Percentiles rank a stretch among this genome's conserved stretches.
These are phyloP conservation scores for Tridacna crocea DNA, from an alignment of 2,888 invertebrate species.

Conservation along the genomic window DNA sequence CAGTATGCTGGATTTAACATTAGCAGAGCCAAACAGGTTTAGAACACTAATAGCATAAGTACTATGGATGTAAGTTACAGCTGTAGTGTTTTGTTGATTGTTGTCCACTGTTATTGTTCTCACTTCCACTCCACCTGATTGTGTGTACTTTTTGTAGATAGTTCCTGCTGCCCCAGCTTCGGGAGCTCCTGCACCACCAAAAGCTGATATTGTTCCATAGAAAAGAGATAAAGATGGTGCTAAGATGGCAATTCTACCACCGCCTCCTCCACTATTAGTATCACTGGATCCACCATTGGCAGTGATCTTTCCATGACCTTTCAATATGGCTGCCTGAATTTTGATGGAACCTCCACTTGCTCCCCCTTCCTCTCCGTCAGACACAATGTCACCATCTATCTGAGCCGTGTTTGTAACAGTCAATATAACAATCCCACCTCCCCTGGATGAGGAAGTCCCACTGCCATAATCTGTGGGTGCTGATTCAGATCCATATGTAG, in stretches of 20 bases:
- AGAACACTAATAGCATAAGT: constrained; percentile 44
- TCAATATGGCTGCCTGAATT: constrained; percentile 56
- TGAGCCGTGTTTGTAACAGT: constrained; percentile 40
- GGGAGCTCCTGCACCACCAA: constrained; percentile 62
- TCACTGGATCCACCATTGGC: constrained; percentile 67
- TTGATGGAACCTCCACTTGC: constrained; percentile 49
- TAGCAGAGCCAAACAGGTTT: constrained; percentile 47
- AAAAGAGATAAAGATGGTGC: constrained; percentile 55
- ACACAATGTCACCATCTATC: constrained; percentile 65
- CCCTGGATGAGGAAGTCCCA: constrained; percentile 61
- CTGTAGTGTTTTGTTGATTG: constrained; percentile 41
- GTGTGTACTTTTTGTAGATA: constrained; percentile 60
- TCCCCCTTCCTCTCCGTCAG: constrained; percentile 56
- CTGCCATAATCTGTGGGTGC: constrained; percentile 62
- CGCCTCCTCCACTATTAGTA: constrained; percentile 67
- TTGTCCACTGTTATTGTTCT: constrained; percentile 63
- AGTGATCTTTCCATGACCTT: constrained; percentile 69
- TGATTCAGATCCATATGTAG: constrained; percentile 63
- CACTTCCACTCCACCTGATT: constrained; percentile 56
- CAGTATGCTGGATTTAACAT: constrained; percentile 34
- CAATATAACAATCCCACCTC: constrained; percentile 70
- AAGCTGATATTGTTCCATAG: constrained; percentile 52
- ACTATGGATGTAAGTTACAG: constrained; percentile 44
- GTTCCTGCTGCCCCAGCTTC: constrained; percentile 71
- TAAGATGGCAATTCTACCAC: constrained; percentile 62